phyloP scores from a whole-genome alignment of 2,113 vertebrate genomes.

The Boulengeromyrus knoepffleri region DNA sequence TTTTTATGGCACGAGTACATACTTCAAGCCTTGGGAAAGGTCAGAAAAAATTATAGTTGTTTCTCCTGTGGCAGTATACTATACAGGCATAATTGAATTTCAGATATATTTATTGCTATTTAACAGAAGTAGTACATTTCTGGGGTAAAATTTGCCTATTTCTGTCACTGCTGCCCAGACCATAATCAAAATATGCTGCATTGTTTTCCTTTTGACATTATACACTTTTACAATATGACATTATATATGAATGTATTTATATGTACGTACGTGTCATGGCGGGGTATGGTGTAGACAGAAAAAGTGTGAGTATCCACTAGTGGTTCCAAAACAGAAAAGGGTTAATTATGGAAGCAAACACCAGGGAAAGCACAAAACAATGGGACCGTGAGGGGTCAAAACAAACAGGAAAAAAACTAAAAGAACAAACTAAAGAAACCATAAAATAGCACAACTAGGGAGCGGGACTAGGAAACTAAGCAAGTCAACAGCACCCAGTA shows the following conservation, averaged over 20 bases:
- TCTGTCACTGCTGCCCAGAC: neutral
- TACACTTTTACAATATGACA: neutral
- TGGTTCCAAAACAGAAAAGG: neutral
- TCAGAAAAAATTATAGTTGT: neutral
- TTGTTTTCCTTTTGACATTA: neutral
- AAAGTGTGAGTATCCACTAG: neutral
- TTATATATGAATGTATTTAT: neutral
- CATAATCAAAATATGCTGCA: neutral
- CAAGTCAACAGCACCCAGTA: neutral
- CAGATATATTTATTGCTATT: neutral
- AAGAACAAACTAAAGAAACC: neutral
- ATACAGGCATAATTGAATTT: neutral
- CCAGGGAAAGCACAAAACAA: neutral
- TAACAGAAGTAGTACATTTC: neutral
- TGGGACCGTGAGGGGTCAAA: too few species aligned
- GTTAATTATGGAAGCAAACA: neutral
- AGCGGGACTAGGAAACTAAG: neutral
- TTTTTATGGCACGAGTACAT: neutral
- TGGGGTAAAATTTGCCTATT: neutral
- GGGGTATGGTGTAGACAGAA: neutral
- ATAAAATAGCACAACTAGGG: neutral
- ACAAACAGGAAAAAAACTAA: neutral
- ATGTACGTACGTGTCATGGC: neutral
- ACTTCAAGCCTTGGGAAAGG: neutral
- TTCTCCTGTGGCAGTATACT: neutral